A percentile compares a stretch with the other conserved stretches of the same genome.
Conservation (phyloP, 2,888 invertebrate species). For the Linyphia triangularis region DNA sequence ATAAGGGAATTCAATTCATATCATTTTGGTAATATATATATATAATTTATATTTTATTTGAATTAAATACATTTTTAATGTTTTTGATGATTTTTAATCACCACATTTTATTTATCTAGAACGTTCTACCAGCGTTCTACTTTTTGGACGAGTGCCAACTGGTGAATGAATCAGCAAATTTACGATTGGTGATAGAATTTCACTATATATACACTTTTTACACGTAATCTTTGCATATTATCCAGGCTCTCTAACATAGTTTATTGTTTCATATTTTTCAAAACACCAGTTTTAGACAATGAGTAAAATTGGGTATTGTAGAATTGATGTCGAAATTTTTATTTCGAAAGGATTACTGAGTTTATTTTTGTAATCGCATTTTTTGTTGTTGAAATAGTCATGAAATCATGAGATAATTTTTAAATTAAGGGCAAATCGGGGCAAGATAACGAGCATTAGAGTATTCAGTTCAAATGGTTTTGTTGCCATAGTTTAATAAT, state of each 20-base stretch:
- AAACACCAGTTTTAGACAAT: neutral
- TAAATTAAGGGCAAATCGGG: constrained; percentile 1
- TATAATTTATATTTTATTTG: neutral
- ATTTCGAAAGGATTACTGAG: neutral
- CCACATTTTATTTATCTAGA: neutral
- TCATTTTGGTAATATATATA: neutral
- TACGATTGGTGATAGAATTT: constrained; percentile 28
- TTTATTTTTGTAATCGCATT: too few relatives aligned
- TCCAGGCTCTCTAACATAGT: neutral
- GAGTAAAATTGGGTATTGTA: neutral
- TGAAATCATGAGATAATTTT: neutral
- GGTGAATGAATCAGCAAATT: constrained; percentile 32
- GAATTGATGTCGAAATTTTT: neutral
- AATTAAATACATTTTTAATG: neutral
- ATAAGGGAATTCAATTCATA: neutral
- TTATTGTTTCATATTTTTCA: neutral
- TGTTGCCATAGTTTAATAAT: too few relatives aligned
- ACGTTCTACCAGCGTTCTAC: constrained; percentile 15
- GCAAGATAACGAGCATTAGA: constrained; percentile 13
- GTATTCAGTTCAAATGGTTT: too few relatives aligned
- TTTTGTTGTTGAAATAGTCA: neutral
- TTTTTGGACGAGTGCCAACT: constrained; percentile 39
- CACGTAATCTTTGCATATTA: constrained; percentile 1
- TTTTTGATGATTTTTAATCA: neutral
- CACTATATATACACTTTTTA: constrained; percentile 52